Evolutionary conservation across 1,140 invertebrate genomes (phyloP), one percentile per base, ranked within the genome.

Genomic region (Hypsibius dujardini): DNA sequence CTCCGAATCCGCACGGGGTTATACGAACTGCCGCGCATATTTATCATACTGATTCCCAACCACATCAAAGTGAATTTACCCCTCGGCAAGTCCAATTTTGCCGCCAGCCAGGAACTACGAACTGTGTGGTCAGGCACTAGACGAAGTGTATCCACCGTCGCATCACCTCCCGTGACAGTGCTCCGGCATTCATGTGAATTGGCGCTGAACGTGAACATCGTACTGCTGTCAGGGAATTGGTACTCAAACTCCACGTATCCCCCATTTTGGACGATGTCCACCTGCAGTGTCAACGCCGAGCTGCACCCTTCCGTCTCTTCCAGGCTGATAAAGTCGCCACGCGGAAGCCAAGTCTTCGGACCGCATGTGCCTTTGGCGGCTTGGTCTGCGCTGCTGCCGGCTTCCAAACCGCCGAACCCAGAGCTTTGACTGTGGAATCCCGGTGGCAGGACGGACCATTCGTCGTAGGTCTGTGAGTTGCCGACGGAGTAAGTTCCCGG

Each of bases 161-260:
- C 28, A 28, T 28, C 50, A 12, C n/a, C 0, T 56, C n/a, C 7
- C 7, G 50, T 12, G n/a, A 56, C 7, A 56, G 7, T n/a, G 50
- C 7, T 56, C n/a, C 50, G 50, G 50, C 62, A 67, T 12, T 67
- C 62, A 12, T 12, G 45, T 7, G 12, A 45, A 15, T 15, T 12
- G 3, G 42, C 42, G 62, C 3, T 15, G 42, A 67, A 67, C 42
- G 42, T 67, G 62, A 67, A 67, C 62, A 67, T 67, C 42, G 42
- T 15, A 67, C 62, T 42, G 3, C 12, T 15, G 12, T 67, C 62
- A 7, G 62, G 62, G 42, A 15, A 67, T 42, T 67, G 62, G 42
- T 67, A 67, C 42, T 67, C 62, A 42, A 67, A 67, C 3, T 67
- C 62, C 12, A 67, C 62, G 62, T 7, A 67, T 0, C 50, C 50